These are phyloP conservation scores for Callochromis pleurospilus DNA, from an alignment of 2,113 vertebrate genomes.

Conservation along the genomic window DNA sequence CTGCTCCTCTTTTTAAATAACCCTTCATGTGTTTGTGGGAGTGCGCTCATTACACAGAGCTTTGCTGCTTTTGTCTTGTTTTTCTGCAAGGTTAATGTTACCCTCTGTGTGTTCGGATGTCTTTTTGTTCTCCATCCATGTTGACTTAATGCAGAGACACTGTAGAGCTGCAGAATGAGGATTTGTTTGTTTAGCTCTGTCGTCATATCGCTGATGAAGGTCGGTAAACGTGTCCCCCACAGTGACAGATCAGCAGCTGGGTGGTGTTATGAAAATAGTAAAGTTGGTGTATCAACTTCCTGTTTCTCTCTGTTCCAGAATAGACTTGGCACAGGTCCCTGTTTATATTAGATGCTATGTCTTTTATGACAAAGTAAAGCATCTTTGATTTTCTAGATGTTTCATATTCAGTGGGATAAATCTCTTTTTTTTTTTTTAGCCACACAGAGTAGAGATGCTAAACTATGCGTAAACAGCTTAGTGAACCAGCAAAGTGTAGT, in stretches of 20 bases:
- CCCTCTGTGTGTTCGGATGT: background rate
- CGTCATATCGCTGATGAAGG: background rate
- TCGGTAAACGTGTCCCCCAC: background rate
- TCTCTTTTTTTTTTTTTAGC: background rate
- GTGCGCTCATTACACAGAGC: background rate
- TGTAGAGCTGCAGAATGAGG: background rate
- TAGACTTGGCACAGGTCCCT: background rate
- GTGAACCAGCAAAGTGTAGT: background rate
- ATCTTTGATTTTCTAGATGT: background rate
- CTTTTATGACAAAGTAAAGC: background rate
- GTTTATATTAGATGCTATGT: background rate
- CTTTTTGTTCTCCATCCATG: background rate
- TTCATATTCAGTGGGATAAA: background rate
- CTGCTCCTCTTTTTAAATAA: background rate
- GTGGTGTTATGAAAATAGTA: conserved; percentile 4
- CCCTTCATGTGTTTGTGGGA: background rate
- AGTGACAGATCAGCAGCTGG: background rate
- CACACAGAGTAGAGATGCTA: background rate
- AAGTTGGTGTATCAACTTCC: conserved; percentile 17
- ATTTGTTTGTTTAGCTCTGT: background rate
- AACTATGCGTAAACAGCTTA: background rate
- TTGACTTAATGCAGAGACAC: background rate
- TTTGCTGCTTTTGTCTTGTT: background rate
- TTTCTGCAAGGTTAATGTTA: background rate
- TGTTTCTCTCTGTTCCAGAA: conserved; percentile 18